Conservation (phyloP, 2,113 vertebrate species). For the Alaudala cheleensis region DNA sequence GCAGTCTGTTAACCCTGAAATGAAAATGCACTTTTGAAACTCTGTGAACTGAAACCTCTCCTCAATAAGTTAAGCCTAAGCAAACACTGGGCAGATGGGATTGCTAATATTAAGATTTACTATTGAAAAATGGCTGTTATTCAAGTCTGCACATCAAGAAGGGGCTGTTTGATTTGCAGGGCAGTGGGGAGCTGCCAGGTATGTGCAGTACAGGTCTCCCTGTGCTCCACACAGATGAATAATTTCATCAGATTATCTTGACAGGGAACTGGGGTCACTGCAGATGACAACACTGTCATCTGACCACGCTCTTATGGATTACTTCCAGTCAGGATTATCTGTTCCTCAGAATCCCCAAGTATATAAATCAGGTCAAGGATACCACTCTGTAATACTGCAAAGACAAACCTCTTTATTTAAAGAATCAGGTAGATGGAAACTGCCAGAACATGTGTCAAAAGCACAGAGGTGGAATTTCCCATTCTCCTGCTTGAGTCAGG, state of each 20-base stretch:
- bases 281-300: constrained; percentile 4
- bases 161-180: neutral
- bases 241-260: neutral
- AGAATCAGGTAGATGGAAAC: neutral
- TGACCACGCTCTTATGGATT: neutral
- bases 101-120: constrained; percentile 2
- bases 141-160: neutral
- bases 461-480: neutral
- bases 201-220: neutral
- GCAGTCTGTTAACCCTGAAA: neutral
- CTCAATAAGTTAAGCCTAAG: neutral
- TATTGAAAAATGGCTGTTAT: neutral
- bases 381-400: neutral
- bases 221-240: neutral
- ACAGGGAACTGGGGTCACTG: neutral
- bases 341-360: neutral
- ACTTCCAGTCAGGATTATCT: constrained; percentile 1
- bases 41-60: neutral
- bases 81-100: neutral
- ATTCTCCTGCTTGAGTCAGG: neutral
- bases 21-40: neutral
- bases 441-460: neutral
- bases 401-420: neutral
- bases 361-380: neutral
- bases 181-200: neutral